phyloP scores from a whole-genome alignment of 1,140 invertebrate genomes.

The Nephila pilipes region DNA sequence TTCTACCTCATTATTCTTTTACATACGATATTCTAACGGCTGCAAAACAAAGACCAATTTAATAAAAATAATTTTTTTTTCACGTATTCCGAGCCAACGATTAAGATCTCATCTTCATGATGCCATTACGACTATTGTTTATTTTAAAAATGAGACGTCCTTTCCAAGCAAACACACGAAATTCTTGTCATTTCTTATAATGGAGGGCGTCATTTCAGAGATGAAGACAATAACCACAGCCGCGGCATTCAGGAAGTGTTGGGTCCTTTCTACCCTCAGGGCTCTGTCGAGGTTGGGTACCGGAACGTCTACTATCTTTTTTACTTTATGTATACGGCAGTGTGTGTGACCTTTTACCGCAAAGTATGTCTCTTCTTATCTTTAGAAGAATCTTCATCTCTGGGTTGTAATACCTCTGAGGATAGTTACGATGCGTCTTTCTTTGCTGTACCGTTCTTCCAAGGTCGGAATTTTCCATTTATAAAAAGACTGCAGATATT shows the following conservation, averaged over 20 bases:
- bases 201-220: background rate
- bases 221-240: conserved; percentile 24
- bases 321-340: background rate
- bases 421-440: background rate
- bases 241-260: conserved; percentile 26
- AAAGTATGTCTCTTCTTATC: conserved; percentile 8
- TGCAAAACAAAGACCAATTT: background rate
- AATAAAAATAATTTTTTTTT: background rate
- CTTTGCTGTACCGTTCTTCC: background rate
- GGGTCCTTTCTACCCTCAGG: background rate
- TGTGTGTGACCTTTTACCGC: conserved; percentile 27
- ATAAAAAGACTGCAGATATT: background rate
- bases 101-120: background rate
- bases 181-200: conserved; percentile 30
- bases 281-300: conserved; percentile 32
- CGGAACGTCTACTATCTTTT: conserved; percentile 32
- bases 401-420: background rate
- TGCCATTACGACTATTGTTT: conserved; percentile 3
- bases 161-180: background rate
- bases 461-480: conserved; percentile 9
- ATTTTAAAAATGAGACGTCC: background rate
- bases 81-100: background rate
- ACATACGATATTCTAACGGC: background rate
- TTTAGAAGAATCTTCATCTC: background rate
- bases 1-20: background rate